Evolutionary conservation across 2,113 vertebrate species (phyloP), one percentile per base, ranked within the genome.

Genomic region (Sander vitreus): DNA sequence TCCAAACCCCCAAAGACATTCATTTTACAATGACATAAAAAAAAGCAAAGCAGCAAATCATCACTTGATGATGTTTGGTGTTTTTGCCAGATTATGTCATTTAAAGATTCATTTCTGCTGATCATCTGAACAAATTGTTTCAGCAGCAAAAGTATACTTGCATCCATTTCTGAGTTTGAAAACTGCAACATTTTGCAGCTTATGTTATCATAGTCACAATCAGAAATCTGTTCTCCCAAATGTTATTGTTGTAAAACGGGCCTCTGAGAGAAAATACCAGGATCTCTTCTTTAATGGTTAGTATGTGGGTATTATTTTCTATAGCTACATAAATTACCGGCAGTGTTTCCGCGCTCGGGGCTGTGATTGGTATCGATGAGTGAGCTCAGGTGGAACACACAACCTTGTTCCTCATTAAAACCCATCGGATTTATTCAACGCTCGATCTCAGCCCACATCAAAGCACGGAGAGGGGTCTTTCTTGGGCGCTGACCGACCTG

Each of bases 361-460:
- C 60, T 65, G 68, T 48, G 86, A 89, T 84, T 78, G 57, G 69
- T 85, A 86, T 92, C 33, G 86, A 92, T 36, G 68, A 58, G 72
- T 65, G 90, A 90, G 68, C 65, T 92, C 85, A 77, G 79, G 84
- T 90, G 88, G 80, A 92, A 89, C 84, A 30, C 76, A 33, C 39
- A 47, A 69, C 77, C 21, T 19, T 45, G 83, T 88, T 74, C 83
- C 78, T 81, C 77, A 87, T 88, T 90, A 85, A 85, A 82, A 80
- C 74, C 36, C 67, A 73, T 76, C 16, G 58, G 45, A 86, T 83
- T 86, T 72, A 68, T 68, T 68, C 73, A 19, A 3, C 33, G 48
- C 51, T 88, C 76, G 72, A 69, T 79, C 36, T 78, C n/a, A 2
- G 51, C 39, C 64, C 30, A 71, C 53, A 70, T 80, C 71, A 79